A percentile compares a stretch with the other conserved stretches of the same genome.
Evolutionary conservation across 2,113 vertebrate genomes (phyloP).

Genomic region (Apaloderma vittatum): DNA sequence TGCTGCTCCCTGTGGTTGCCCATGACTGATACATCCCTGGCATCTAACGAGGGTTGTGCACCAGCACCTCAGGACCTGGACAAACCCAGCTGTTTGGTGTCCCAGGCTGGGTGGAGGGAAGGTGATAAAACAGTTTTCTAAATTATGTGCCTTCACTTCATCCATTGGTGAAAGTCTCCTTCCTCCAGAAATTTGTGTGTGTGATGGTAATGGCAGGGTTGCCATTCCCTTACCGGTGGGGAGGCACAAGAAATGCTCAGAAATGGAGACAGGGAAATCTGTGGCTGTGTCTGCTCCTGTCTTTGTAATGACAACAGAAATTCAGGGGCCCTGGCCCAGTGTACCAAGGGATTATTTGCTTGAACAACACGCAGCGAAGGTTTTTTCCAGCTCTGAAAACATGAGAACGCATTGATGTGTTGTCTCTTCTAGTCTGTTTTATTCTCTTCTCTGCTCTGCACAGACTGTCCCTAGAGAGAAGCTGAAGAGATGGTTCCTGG

Average conservation of each 20-base stretch:
- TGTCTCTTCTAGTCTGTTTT: neutral
- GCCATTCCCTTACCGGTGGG: fast-evolving
- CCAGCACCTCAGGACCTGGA: neutral
- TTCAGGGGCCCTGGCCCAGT: neutral
- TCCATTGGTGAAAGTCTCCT: neutral
- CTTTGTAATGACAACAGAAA: neutral
- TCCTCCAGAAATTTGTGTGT: neutral
- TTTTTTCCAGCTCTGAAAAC: neutral
- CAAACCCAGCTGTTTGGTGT: neutral
- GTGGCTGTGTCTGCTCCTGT: fast-evolving
- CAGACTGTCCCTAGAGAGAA: neutral
- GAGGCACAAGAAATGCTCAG: neutral
- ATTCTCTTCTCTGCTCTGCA: neutral
- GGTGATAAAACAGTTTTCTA: neutral
- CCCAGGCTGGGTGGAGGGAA: neutral
- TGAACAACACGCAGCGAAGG: neutral
- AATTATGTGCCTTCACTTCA: neutral
- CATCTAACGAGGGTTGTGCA: neutral
- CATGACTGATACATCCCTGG: neutral
- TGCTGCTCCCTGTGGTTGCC: neutral
- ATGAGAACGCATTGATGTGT: neutral
- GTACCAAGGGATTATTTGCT: neutral
- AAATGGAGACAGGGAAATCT: neutral
- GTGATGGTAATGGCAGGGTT: neutral
- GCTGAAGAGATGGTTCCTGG: neutral